Base-by-base conservation (phyloP, 2,888 invertebrate genomes). In the Pelosia muscerda region DNA sequence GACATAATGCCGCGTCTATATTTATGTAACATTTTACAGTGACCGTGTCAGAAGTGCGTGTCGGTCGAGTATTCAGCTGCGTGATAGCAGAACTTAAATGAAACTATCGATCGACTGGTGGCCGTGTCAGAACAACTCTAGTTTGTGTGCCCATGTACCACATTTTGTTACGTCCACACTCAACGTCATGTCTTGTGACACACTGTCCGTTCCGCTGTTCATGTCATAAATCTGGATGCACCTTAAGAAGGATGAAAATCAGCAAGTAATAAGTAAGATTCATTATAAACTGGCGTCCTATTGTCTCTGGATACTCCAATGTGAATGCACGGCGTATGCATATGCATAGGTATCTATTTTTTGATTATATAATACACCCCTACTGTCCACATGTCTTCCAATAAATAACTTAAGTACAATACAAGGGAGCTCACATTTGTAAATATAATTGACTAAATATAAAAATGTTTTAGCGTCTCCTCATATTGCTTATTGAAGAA, bases 401-500 rank as follows among this genome's bases (percentile, higher is more conserved):
- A 38, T 34, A 25, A 61, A 23, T 31, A 42, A 25, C 26, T 60
- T 34, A 22, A 60, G 13, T 38, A 28, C 49, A 54, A 61, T 55
- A 66, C 42, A 42, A 72, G 64, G 65, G 66, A 65, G 57, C 70
- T 68, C 63, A 66, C 58, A 65, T 65, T 69, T 78, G 70, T 68
- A 76, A 68, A 68, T 78, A 75, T 75, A 70, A 65, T 68, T 69
- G 61, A 57, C 64, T 77, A 73, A 74, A 78, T 75, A 69, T 54
- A 72, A 73, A 22, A 66, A 67, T 61, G 70, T 72, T 63, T 69
- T 59, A 72, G 64, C 69, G 60, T 78, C 73, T 73, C 64, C 75
- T 78, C 73, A 78, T 78, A 77, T 77, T 77, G 76, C 76, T 78
- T 78, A 66, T 76, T 73, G 68, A 78, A n/a, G 2, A 66, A 70